A percentile compares a stretch with the other conserved stretches of the same genome.
These are phyloP conservation scores for Branchinecta sandiegonensis DNA, from an alignment of 2,888 invertebrate genomes.

Conservation along the genomic window DNA sequence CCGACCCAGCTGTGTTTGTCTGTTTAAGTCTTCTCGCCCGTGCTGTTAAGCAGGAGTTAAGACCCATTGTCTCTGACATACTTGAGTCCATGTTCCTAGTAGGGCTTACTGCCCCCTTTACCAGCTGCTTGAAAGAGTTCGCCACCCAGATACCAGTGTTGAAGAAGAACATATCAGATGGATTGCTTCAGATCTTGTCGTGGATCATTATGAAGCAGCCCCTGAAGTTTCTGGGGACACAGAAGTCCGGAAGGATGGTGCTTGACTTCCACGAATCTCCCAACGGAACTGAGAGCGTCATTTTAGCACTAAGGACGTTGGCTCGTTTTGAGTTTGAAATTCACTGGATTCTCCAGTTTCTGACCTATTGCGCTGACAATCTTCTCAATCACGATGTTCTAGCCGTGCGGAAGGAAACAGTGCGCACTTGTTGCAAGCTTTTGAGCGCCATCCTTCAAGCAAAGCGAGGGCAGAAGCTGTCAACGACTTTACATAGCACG, in stretches of 20 bases:
- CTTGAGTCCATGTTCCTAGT: conserved; percentile 84
- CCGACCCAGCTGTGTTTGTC: conserved; percentile 80
- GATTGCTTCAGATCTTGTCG: conserved; percentile 77
- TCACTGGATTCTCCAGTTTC: conserved; percentile 77
- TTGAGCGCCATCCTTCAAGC: conserved; percentile 37
- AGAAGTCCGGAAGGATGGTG: conserved; percentile 5
- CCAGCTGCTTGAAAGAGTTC: conserved; percentile 76
- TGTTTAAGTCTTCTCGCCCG: conserved; percentile 82
- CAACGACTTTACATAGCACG: conserved; percentile 40
- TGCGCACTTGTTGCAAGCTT: conserved; percentile 78
- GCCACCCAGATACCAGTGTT: conserved; percentile 73
- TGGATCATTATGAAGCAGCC: conserved; percentile 77
- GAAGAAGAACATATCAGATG: conserved; percentile 79
- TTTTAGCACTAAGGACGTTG: conserved; percentile 78
- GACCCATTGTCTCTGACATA: conserved; percentile 61
- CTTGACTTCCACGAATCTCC: conserved; percentile 29
- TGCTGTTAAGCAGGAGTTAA: conserved; percentile 57
- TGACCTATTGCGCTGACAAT: conserved; percentile 78
- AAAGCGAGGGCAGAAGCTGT: conserved; percentile 5
- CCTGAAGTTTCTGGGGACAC: conserved; percentile 53
- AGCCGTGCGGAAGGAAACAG: conserved; percentile 83
- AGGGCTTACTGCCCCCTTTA: conserved; percentile 75
- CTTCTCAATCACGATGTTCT: conserved; percentile 79
- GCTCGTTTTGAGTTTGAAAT: conserved; percentile 67
- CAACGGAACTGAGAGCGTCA: conserved; percentile 54